Conservation (phyloP, 1,140 invertebrate genomes). For the Triops cancriformis region DNA sequence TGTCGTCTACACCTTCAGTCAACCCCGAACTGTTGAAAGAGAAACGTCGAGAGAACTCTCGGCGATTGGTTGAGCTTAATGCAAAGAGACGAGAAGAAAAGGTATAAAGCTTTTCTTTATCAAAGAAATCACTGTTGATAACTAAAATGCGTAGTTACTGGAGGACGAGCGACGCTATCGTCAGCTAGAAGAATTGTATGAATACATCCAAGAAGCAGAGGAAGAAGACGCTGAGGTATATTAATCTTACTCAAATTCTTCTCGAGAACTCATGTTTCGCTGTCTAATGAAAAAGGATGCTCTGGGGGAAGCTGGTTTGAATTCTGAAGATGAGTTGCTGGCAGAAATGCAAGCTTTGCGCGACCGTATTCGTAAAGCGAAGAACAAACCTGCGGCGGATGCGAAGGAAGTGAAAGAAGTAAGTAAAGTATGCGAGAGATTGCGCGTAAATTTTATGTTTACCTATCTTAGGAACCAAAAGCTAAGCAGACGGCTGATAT, state of each 20-base stretch:
- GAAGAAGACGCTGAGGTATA: slow-evolving; percentile 59
- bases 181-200: slow-evolving; percentile 65
- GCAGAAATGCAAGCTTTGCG: slow-evolving; percentile 66
- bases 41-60: slow-evolving; percentile 69
- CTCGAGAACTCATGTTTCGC: background rate
- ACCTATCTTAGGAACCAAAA: slow-evolving; percentile 41
- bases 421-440: slow-evolving; percentile 32
- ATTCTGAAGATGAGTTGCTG: slow-evolving; percentile 52
- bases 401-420: slow-evolving; percentile 55
- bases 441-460: background rate
- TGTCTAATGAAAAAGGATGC: slow-evolving; percentile 42
- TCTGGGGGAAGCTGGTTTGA: slow-evolving; percentile 50
- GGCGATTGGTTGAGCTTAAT: slow-evolving; percentile 72
- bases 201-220: slow-evolving; percentile 66
- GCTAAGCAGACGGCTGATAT: slow-evolving; percentile 43
- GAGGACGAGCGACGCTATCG: slow-evolving; percentile 81
- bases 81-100: slow-evolving; percentile 73
- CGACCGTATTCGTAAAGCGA: slow-evolving; percentile 64
- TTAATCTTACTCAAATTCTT: slow-evolving; percentile 18
- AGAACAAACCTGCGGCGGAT: slow-evolving; percentile 63
- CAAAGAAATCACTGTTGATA: background rate
- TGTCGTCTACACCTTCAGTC: slow-evolving; percentile 40
- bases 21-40: slow-evolving; percentile 70
- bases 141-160: slow-evolving; percentile 47
- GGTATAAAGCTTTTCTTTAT: slow-evolving; percentile 34